Conservation (phyloP, 2,797 vertebrate genomes). For the Sarcoramphus papa region DNA sequence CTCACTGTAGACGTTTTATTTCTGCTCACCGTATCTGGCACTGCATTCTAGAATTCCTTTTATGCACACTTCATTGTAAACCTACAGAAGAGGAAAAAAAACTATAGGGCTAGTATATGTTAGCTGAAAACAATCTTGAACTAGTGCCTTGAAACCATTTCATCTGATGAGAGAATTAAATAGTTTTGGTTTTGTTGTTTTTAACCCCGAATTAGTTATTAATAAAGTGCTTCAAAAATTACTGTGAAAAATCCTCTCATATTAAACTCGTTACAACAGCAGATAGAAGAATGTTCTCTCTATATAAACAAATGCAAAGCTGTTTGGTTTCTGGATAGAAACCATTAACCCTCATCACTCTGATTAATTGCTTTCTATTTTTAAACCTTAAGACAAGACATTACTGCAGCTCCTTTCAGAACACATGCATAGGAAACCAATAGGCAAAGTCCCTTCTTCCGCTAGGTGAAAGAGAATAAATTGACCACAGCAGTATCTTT, state of each 20-base stretch:
- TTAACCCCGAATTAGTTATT: background rate
- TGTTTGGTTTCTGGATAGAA: slow-evolving; percentile 22
- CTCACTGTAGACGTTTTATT: background rate
- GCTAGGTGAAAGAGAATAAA: background rate
- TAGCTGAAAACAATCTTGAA: background rate
- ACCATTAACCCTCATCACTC: slow-evolving; percentile 43
- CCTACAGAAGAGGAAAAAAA: background rate
- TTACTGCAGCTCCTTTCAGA: background rate
- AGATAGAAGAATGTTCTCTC: background rate
- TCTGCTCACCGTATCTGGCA: background rate
- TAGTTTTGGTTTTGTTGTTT: background rate
- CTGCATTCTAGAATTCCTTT: background rate
- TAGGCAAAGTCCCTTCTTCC: background rate
- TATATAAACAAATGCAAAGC: slow-evolving; percentile 19
- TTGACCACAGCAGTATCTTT: background rate
- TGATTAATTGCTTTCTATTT: slow-evolving; percentile 51
- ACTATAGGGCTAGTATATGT: background rate
- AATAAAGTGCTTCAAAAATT: background rate
- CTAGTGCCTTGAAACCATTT: background rate
- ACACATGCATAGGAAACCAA: background rate
- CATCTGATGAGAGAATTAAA: background rate
- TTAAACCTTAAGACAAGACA: background rate
- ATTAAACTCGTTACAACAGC: background rate
- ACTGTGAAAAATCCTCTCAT: background rate
- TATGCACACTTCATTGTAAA: background rate